These are phyloP conservation scores for Artibeus lituratus DNA, from an alignment of 2,797 vertebrate species.

Conservation along the genomic window DNA sequence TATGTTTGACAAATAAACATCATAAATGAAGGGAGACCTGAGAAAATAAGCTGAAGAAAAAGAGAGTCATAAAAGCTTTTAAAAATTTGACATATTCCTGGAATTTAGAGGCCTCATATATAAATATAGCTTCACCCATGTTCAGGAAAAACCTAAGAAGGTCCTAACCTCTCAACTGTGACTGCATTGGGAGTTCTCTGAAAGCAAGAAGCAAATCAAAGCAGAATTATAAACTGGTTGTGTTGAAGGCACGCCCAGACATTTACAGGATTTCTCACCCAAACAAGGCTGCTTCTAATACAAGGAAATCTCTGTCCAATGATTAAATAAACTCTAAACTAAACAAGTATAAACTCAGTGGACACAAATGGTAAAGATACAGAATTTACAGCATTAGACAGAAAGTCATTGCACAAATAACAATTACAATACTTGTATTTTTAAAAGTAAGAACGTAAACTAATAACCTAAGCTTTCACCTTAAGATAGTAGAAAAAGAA, in stretches of 20 bases:
- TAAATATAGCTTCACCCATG: background rate
- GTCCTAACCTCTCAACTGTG: background rate
- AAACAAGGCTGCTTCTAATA: background rate
- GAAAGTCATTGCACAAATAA: background rate
- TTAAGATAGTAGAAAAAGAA: background rate
- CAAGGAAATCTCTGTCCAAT: background rate
- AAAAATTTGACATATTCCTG: background rate
- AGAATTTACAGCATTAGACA: background rate
- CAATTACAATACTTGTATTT: background rate
- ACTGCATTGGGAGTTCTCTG: background rate
- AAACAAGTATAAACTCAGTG: background rate
- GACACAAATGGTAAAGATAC: background rate
- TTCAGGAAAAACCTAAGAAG: background rate
- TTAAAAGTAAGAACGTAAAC: background rate
- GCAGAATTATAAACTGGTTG: background rate
- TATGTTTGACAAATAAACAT: background rate
- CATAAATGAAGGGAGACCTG: background rate
- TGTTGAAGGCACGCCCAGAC: background rate
- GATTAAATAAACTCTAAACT: background rate
- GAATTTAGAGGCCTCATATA: background rate
- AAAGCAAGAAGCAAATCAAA: background rate
- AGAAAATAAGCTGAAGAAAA: background rate
- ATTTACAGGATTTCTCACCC: background rate
- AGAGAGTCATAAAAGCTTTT: background rate
- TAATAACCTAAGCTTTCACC: background rate